phyloP scores from a whole-genome alignment of 2,113 vertebrate species.

The Festucalex cinctus region DNA sequence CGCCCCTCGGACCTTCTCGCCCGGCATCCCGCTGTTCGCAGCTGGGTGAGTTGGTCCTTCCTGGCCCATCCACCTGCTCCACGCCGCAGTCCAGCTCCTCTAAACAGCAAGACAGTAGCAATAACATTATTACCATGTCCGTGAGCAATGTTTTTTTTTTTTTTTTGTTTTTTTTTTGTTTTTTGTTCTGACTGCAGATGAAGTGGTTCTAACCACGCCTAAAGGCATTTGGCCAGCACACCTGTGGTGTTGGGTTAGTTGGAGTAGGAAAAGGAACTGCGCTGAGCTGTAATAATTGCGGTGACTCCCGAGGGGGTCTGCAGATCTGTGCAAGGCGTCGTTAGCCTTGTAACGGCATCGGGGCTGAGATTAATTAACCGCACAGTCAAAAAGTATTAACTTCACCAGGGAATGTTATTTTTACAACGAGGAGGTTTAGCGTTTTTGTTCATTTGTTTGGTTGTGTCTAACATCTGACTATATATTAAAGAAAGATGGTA shows the following conservation, averaged over 20 bases:
- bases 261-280: background rate
- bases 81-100: conserved; percentile 86
- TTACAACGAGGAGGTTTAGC: background rate
- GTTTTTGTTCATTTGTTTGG: background rate
- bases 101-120: conserved; percentile 20
- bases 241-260: conserved; percentile 19
- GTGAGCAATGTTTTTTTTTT: conserved; percentile 7
- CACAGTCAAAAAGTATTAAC: background rate
- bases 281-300: conserved; percentile 21
- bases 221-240: conserved; percentile 23
- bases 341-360: conserved; percentile 11
- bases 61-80: conserved; percentile 86
- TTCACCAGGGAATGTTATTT: background rate
- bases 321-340: conserved; percentile 27
- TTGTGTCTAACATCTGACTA: no score
- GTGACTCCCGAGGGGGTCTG: conserved; percentile 24
- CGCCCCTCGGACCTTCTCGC: conserved; percentile 65
- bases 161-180: conserved; percentile 17
- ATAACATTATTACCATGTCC: background rate
- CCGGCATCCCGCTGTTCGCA: conserved; percentile 87
- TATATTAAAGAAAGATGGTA: no score
- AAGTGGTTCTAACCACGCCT: conserved; percentile 7
- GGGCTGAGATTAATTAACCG: background rate
- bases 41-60: conserved; percentile 64
- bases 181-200: conserved; percentile 3